Evolutionary conservation across 1,140 invertebrate species (phyloP).

Genomic region (Drosophila leontia): DNA sequence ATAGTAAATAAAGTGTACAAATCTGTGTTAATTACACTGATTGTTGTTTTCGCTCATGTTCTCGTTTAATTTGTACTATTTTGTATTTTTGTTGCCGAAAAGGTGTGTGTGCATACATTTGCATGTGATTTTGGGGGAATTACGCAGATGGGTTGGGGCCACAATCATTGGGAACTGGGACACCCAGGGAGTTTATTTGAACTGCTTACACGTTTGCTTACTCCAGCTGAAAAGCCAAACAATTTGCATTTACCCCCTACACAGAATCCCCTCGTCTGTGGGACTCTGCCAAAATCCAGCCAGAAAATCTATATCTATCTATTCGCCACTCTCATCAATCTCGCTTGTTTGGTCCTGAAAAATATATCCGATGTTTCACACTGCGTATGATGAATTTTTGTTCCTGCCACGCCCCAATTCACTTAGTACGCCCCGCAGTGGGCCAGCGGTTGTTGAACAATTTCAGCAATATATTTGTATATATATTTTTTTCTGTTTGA

Average conservation of each 20-base stretch:
- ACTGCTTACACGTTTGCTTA: slow-evolving; percentile 58
- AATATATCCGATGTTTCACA: slow-evolving; percentile 45
- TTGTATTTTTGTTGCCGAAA: background rate
- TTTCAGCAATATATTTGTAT: slow-evolving; percentile 18
- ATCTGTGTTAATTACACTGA: slow-evolving; percentile 34
- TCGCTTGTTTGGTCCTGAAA: slow-evolving; percentile 22
- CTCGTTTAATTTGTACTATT: slow-evolving; percentile 4
- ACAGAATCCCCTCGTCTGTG: background rate
- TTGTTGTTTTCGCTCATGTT: slow-evolving; percentile 28
- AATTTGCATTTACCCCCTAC: slow-evolving; percentile 53
- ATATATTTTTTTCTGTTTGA: slow-evolving; percentile 17
- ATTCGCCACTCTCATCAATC: slow-evolving; percentile 26
- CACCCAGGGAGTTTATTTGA: slow-evolving; percentile 16
- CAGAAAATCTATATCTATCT: background rate
- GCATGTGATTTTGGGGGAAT: slow-evolving; percentile 48
- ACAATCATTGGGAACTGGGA: slow-evolving; percentile 17
- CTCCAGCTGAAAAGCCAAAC: slow-evolving; percentile 41
- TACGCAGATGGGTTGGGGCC: slow-evolving; percentile 21
- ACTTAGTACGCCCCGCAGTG: slow-evolving; percentile 3
- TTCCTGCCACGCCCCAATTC: slow-evolving; percentile 30
- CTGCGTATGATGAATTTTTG: slow-evolving; percentile 52
- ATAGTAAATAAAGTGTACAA: slow-evolving; percentile 24
- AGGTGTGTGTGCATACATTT: slow-evolving; percentile 63
- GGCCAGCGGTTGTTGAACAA: slow-evolving; percentile 5
- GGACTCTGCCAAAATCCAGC: background rate